These are phyloP conservation scores for Pelosia muscerda DNA, from an alignment of 2,888 invertebrate species.

Conservation along the genomic window DNA sequence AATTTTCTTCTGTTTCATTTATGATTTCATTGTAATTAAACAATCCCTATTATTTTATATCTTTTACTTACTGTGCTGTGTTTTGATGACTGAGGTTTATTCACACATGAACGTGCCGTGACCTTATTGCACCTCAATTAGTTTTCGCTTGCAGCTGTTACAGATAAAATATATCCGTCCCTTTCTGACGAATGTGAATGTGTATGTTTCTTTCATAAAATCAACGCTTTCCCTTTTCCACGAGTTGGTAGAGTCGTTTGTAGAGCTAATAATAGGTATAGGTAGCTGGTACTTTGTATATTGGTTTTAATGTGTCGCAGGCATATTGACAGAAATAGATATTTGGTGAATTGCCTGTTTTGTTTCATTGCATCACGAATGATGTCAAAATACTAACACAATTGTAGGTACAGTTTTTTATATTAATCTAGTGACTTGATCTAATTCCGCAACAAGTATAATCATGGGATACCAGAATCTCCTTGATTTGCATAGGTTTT, in stretches of 20 bases:
- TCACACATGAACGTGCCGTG: background rate
- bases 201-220: slow-evolving; percentile 24
- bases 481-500: background rate
- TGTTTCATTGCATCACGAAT: background rate
- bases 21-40: background rate
- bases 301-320: background rate
- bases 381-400: background rate
- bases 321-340: background rate
- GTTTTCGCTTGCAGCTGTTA: background rate
- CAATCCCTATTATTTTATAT: background rate
- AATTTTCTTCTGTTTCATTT: background rate
- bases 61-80: background rate
- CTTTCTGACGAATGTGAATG: slow-evolving; percentile 10
- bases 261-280: slow-evolving; percentile 43
- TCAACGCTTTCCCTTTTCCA: slow-evolving; percentile 10
- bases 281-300: no score
- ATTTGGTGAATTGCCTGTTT: background rate
- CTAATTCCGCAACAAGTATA: no score
- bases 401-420: no score
- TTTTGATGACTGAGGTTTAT: background rate
- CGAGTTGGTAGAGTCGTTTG: slow-evolving; percentile 20
- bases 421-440: no score
- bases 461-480: no score
- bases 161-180: slow-evolving; percentile 13
- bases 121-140: no score